Evolutionary conservation across 2,888 invertebrate genomes (phyloP), one percentile per base, ranked within the genome.

Genomic region (Pyrrhosoma nymphula): DNA sequence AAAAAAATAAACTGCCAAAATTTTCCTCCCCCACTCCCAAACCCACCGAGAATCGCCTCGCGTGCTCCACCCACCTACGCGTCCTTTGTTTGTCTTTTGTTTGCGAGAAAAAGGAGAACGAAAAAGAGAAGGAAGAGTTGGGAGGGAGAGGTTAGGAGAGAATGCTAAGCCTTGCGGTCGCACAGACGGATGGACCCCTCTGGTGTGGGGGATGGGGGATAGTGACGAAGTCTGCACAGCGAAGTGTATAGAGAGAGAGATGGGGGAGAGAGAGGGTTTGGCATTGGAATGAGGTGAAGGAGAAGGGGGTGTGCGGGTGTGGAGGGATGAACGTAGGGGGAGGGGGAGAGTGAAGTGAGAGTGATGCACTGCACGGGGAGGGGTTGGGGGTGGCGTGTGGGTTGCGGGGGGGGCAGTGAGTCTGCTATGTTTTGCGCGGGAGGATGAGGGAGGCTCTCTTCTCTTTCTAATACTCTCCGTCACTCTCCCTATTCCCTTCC

Each of bases 261-360:
- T 10, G 16, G n/a, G n/a, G n/a, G n/a, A n/a, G 69, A n/a, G 47
- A 35, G 69, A 69, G 63, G 47, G 39, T 47, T 39, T 60, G 93
- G 93, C 39, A 47, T n/a, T 35, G 90, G 56, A 30, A 35, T 35
- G 91, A 60, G 60, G 39, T 16, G 35, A 63, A 63, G 63, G 20
- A 23, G 47, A 47, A 47, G 47, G 47, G 47, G 47, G 47, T 26
- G 90, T 14, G 30, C 56, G 47, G 12, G 35, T 60, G 60, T 0
- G 60, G 60, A 60, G 90, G 60, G 82, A 35, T 35, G 82, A 82
- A 47, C 60, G 35, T 0, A 56, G 60, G 90, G 30, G 60, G 35
- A 26, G 20, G 6, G 90, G 56, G 90, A 56, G 90, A 30, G 90
- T 23, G 75, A 93, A 93, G 93, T 93, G 93, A 93, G 93, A 93